Conservation (phyloP, 2,797 vertebrate genomes). For the Bufotes viridis region DNA sequence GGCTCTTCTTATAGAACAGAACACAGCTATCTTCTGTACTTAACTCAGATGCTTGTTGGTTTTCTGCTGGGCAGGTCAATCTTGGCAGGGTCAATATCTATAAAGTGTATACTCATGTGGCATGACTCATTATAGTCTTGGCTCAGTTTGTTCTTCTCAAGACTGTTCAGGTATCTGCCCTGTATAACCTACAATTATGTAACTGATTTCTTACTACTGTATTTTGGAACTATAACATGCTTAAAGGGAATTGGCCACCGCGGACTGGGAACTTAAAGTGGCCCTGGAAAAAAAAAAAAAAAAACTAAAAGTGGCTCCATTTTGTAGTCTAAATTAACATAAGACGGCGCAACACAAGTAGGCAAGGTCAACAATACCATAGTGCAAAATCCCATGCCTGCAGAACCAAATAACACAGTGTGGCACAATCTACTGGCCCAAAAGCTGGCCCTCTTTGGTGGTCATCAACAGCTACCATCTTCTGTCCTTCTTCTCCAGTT, state of each 20-base stretch:
- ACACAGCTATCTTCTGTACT: background rate
- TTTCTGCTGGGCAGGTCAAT: background rate
- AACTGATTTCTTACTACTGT: background rate
- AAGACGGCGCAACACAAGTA: too few relatives aligned
- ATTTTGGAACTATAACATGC: background rate
- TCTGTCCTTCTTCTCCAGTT: too few relatives aligned
- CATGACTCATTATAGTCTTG: background rate
- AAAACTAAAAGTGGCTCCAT: too few relatives aligned
- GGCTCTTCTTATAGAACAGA: background rate
- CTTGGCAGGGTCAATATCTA: background rate
- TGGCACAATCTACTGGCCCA: too few relatives aligned
- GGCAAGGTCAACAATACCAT: too few relatives aligned
- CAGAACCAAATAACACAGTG: too few relatives aligned
- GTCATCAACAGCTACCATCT: too few relatives aligned
- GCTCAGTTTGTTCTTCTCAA: background rate
- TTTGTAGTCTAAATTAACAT: too few relatives aligned
- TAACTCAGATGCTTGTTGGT: background rate
- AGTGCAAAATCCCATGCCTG: too few relatives aligned
- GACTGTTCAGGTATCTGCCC: background rate
- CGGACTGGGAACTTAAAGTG: too few relatives aligned
- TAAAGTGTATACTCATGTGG: background rate
- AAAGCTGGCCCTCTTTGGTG: too few relatives aligned
- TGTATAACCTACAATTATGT: background rate
- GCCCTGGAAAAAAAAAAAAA: too few relatives aligned
- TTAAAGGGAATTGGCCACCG: background rate